Evolutionary conservation across 1,140 invertebrate genomes (phyloP).

Genomic region (Euwallacea similis): DNA sequence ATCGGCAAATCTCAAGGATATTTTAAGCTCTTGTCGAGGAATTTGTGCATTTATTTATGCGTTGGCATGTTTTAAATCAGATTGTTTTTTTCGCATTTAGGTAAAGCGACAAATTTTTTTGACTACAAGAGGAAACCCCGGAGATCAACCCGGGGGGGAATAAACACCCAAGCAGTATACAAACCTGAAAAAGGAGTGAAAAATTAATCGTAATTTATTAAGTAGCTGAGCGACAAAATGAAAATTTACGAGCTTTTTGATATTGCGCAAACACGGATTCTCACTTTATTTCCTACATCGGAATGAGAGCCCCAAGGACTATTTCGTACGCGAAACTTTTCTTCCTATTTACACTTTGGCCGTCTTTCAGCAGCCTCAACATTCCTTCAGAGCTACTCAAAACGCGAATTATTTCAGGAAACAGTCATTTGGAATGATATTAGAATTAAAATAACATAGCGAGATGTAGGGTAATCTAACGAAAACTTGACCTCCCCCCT

Average conservation of each 20-base stretch:
- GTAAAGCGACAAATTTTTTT: not conserved
- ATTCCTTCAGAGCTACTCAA: too few relatives aligned
- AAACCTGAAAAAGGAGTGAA: not conserved
- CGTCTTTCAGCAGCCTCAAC: too few relatives aligned
- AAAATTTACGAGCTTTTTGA: conserved; percentile 6
- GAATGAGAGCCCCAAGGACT: too few relatives aligned
- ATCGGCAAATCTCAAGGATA: conserved; percentile 29
- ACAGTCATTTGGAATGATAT: too few relatives aligned
- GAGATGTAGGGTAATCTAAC: too few relatives aligned
- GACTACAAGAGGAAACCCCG: not conserved
- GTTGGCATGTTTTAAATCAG: not conserved
- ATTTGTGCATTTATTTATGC: conserved; percentile 3
- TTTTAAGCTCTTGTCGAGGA: conserved; percentile 17
- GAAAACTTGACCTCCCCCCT: too few relatives aligned
- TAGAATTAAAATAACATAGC: too few relatives aligned
- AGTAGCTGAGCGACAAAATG: conserved; percentile 3
- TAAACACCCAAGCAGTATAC: not conserved
- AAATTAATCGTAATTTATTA: conserved; percentile 16
- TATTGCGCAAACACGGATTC: conserved; percentile 5
- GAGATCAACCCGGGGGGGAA: not conserved
- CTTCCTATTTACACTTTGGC: too few relatives aligned
- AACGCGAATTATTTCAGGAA: too few relatives aligned
- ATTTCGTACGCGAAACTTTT: too few relatives aligned
- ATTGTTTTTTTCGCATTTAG: not conserved
- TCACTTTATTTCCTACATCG: not conserved